Base-by-base conservation (phyloP, 23 tunicate genomes). In the Styela clava region DNA sequence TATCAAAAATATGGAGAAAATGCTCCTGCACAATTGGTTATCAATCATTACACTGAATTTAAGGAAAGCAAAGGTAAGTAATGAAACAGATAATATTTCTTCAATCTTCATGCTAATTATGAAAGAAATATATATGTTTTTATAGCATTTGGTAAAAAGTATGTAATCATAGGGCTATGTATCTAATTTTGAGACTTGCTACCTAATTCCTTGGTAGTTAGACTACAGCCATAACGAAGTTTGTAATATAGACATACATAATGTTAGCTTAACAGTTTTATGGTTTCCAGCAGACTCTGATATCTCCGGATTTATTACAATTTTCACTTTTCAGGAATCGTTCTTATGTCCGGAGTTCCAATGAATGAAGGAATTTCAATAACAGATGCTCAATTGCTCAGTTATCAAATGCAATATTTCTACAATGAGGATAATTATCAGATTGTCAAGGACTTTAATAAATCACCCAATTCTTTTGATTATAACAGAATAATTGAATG, bases 331-430 rank as follows among this genome's bases (percentile, higher is more conserved):
- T 28, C 79, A 89, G 95, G 86, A 1, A 81, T 92, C 56, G 88
- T 92, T 31, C 73, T 92, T 27, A 87, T 92, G 97, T 83, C 91
- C 33, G 97, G 88, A 19, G 24, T 72, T 24, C 34, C 84, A 0
- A 68, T 27, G 0, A 88, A 83, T 32, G 89, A 92, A 3, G 79
- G 37, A 7, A 9, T 92, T 0, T 37, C 85, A 3, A 79, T 87
- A 9, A 83, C 83, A 34, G 92, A 92, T 72, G 97, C 97, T 31
- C 97, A 92, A 34, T n/a, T 92, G 73, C 71, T 92, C 2, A 34
- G 85, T 23, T 92, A 92, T 33, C 80, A 83, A 28, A 84, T 92
- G 25, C 97, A 92, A 78, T 76, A 92, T 61, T 92, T 84, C 74
- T 76, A 76, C 64, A 31, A 64, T 70, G 85, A 31, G 22, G 86